Base-by-base conservation (phyloP, 1,140 invertebrate species). In the Chlorops oryzae region DNA sequence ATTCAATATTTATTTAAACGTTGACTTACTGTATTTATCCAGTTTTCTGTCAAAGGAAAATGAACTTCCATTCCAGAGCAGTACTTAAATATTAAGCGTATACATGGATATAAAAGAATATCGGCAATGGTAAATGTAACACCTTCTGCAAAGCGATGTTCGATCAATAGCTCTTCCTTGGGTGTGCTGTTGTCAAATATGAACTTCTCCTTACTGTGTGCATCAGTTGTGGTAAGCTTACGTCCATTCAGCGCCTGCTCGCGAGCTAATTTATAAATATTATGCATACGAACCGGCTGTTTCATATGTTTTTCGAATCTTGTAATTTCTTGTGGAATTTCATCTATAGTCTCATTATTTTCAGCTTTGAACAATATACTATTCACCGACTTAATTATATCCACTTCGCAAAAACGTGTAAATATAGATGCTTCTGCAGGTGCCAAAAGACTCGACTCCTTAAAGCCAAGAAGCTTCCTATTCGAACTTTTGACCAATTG, bases 351-450 rank as follows among this genome's bases (percentile, higher is more conserved):
- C 3, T 45, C 18, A 0, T 55, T 51, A 35, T 44, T 25, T 20
- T 45, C 20, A 17, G 35, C n/a, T 9, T n/a, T 55, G 10, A 10
- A 28, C 9, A 65, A 55, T 3, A 72, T 40, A 3, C 55, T 35
- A 17, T 54, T 57, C 1, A 70, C 54, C 3, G 61, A 48, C 9
- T 60, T 42, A 6, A 62, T 57, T 13, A 91, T 73, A 65, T 92
- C 87, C 17, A 92, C 77, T 77, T 96, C 92, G 77, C 92, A 95
- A 65, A 92, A 92, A 60, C 86, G 88, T 0, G 92, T 95, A 91
- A 91, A 96, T 22, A 88, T 76, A 6, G 91, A 94, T 2, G 83
- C 78, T 76, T 94, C 89, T 13, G 87, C 85, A 56, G 88, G 89
- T 9, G 88, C 85, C 52, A 86, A 75, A 2, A 93, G 74, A 65